Evolutionary conservation across 2,797 vertebrate species (phyloP), one percentile per base, ranked within the genome.

Genomic region (Xerus rutilus): DNA sequence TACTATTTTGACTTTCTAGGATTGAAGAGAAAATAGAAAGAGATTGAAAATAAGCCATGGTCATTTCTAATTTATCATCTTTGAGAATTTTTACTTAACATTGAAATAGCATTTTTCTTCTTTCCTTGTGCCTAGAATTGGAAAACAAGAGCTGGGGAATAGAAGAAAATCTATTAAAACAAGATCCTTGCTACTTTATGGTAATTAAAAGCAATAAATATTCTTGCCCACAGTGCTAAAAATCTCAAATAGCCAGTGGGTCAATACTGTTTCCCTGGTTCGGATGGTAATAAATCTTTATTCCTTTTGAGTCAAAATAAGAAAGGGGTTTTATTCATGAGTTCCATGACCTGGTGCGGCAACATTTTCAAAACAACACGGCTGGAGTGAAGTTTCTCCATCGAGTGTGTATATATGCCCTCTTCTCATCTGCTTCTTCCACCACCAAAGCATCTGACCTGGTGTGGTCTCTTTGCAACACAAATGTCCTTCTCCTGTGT

Each of bases 121-220:
- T 89, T 93, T 65, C 70, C 23, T 70, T 70, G 73, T 6, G 43
- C 70, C 95, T 97, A 91, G 32, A 86, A 97, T 97, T 98, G 93
- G 94, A 97, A 93, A 92, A 83, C 62, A 65, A 94, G 82, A 97
- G 93, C 95, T 91, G 86, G 84, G 72, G 70, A 97, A 89, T 81
- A 96, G 96, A 96, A 96, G 96, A 96, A 97, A 98, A 98, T 94
- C 97, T 98, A 98, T 98, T 98, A 91, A 93, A 98, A 96, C 94
- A 97, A 97, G 95, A 98, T 98, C 97, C 97, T 98, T 96, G 97
- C 97, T 98, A 98, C 96, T 98, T 98, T 99, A 98, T 98, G 98
- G 97, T 98, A 98, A 98, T 98, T 99, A 98, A 98, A 98, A 98
- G 97, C 97, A 97, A 98, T 98, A 98, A 98, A 98, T 98, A 98